Evolutionary conservation across 1,140 invertebrate species (phyloP).

Genomic region (Onthophagus taurus): DNA sequence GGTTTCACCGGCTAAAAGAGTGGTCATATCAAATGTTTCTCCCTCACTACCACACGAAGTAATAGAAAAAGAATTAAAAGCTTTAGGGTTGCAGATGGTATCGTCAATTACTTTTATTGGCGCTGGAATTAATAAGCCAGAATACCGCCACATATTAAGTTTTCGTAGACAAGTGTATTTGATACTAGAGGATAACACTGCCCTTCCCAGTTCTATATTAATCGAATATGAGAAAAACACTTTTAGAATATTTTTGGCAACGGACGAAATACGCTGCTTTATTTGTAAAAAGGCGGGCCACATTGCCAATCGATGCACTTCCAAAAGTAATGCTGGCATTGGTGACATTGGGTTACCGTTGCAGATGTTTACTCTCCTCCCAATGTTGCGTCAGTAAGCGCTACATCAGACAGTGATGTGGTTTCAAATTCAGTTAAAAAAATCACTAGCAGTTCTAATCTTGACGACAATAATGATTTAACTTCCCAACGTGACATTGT

Average conservation of each 20-base stretch:
- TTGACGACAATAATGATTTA: no score
- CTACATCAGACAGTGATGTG: no score
- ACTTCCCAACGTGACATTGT: no score
- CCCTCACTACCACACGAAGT: conserved; percentile 9
- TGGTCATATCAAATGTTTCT: conserved; percentile 11
- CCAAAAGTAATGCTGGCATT: no score
- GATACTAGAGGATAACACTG: background rate
- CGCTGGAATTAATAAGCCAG: conserved; percentile 7
- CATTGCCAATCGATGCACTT: no score
- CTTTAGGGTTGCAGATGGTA: conserved; percentile 1
- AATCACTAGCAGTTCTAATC: no score
- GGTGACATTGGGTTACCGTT: no score
- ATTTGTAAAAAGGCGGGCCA: no score
- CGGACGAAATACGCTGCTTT: conserved; percentile 8
- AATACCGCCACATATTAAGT: conserved; percentile 11
- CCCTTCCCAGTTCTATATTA: conserved; percentile 1
- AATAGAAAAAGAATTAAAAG: conserved; percentile 7
- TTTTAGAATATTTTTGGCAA: conserved; percentile 3
- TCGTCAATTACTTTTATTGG: conserved; percentile 10
- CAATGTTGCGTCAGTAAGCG: no score
- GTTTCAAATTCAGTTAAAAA: no score
- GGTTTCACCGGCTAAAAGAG: conserved; percentile 4
- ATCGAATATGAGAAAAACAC: background rate
- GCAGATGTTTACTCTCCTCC: no score
- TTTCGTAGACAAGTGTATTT: conserved; percentile 12